Evolutionary conservation across 2,888 invertebrate species (phyloP), one percentile per base, ranked within the genome.

Genomic region (Axea sp.): DNA sequence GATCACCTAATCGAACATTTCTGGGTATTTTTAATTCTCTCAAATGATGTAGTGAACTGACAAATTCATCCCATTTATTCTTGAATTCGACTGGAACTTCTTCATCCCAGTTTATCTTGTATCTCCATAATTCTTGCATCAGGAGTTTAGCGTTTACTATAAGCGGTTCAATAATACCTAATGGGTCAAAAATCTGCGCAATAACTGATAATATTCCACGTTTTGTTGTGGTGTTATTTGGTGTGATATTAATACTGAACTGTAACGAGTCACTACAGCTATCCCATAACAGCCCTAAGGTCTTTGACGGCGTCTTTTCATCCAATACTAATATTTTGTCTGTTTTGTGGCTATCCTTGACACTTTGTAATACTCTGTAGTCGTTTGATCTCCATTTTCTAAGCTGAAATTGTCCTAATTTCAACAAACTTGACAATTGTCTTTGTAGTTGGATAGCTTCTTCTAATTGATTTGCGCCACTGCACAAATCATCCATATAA

Each of bases 221-320:
- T 22, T 41, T 41, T 0, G 73, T 73, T 0, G 39, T 9, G 0
- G 17, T 26, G 0, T 8, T 4, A 0, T 1, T 8, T 33, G 35
- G 35, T 5, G 17, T 4, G 7, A 26, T 26, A 2, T 47, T 8
- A 2, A 74, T 47, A 2, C 12, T n/a, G 41, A 68, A 77, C 14
- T 69, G 65, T 5, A 74, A 11, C 0, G 7, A 22, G 30, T 74
- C 75, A n/a, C 22, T 8, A 6, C n/a, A 24, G 0, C 65, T 30
- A 26, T 77, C 53, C 76, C 76, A 76, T 1, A 77, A 14, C 7
- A 75, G 26, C 0, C 71, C 73, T 3, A 76, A 17, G 0, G 76
- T 75, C 35, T 76, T 75, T 0, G 59, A 6, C 0, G 73, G 9
- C 5, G 57, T 59, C 3, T 71, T 35, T n/a, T 51, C 31, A 9